phyloP scores from a whole-genome alignment of 2,888 invertebrate species.

The Papilio demoleus region DNA sequence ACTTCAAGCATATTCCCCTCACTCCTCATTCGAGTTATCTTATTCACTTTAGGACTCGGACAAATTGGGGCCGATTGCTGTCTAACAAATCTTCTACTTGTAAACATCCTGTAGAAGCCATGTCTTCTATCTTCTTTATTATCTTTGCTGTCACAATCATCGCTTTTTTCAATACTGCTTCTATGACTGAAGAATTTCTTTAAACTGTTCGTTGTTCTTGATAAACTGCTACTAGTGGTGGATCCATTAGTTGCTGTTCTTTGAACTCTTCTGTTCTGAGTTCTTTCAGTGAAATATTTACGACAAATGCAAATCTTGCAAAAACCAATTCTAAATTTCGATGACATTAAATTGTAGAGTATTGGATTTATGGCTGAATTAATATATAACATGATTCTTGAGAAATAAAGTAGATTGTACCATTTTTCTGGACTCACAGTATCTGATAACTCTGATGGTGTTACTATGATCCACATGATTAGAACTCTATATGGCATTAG shows the following conservation, averaged over 20 bases:
- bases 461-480: conserved; percentile 91
- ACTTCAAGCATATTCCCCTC: conserved; percentile 69
- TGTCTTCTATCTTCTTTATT: conserved; percentile 61
- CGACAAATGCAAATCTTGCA: conserved; percentile 86
- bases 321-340: conserved; percentile 93
- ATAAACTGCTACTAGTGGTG: conserved; percentile 83
- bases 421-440: conserved; percentile 90
- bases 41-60: conserved; percentile 60
- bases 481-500: conserved; percentile 93
- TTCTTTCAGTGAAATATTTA: conserved; percentile 66
- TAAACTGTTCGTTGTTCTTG: conserved; percentile 84
- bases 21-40: conserved; percentile 70
- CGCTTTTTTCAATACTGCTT: conserved; percentile 72
- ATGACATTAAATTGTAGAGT: conserved; percentile 96
- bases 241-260: conserved; percentile 85
- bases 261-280: conserved; percentile 70
- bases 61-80: conserved; percentile 76
- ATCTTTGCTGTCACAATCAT: conserved; percentile 61
- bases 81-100: conserved; percentile 66
- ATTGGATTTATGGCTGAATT: conserved; percentile 96
- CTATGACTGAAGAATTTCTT: conserved; percentile 78
- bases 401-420: conserved; percentile 92
- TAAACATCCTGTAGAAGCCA: conserved; percentile 69
- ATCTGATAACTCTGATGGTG: conserved; percentile 86
- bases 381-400: conserved; percentile 93